Evolutionary conservation across 2,888 invertebrate genomes (phyloP), one percentile per base, ranked within the genome.

Genomic region (Pseudococcus jackbeardsleyi): DNA sequence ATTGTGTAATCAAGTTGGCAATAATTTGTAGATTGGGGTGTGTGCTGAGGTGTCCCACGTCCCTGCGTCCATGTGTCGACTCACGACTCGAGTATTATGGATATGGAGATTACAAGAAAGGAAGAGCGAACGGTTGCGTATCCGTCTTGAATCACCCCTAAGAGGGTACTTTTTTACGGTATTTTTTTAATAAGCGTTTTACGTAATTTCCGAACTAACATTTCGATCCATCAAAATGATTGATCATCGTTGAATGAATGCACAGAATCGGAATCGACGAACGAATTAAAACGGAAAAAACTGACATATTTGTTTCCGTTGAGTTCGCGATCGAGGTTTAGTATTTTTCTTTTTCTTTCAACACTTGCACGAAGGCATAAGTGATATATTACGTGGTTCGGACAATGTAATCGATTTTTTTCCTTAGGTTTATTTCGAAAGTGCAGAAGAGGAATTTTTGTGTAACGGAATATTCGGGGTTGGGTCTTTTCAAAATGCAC

Each of bases 141-240:
- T 88, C 79, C 88, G 48, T 79, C 88, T 88, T 88, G 77, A 48
- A 48, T 88, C 82, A 88, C 88, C 79, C 88, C 77, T 77, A 77
- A 22, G 26, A 54, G 33, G 33, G 48, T 84, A 39, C 33, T 87
- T 77, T 88, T 88, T 86, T 86, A 64, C 68, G 42, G 39, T 87
- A 68, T 68, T 87, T 87, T 87, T 88, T 88, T 88, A 88, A 88
- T 88, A 88, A 88, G 88, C 88, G 82, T 88, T 88, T 88, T 88
- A 88, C 88, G 88, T 88, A 88, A 88, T 88, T 88, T 82, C 50
- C 88, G 59, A 88, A 88, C 88, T 88, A 88, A 77, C 88, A 82
- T 88, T 88, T 79, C 88, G 88, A 88, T 88, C 88, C 88, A 88
- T 88, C 88, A 88, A 88, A 88, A 85, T 88, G 88, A 88, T 88